These are phyloP conservation scores for Bombus pascuorum DNA, from an alignment of 1,140 invertebrate species.

Conservation along the genomic window DNA sequence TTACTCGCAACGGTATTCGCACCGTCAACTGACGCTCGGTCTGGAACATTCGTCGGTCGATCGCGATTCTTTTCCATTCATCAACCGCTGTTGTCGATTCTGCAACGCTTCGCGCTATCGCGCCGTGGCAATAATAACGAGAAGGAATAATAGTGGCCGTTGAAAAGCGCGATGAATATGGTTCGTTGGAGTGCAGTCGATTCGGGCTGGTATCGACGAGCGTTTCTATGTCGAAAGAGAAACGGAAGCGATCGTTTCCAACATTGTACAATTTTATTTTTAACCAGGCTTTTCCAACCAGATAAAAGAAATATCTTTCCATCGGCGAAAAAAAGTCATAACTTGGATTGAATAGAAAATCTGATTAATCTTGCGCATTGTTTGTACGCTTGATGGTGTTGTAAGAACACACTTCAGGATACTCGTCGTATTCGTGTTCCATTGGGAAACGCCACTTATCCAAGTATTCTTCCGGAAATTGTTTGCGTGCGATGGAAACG, in stretches of 20 bases:
- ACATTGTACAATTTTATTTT: constrained; percentile 4
- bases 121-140: constrained; percentile 19
- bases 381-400: background rate
- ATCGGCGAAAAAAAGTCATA: background rate
- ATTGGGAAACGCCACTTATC: background rate
- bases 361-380: background rate
- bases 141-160: constrained; percentile 30
- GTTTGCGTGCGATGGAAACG: constrained; percentile 28
- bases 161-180: constrained; percentile 42
- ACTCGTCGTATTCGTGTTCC: background rate
- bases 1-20: background rate
- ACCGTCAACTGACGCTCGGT: background rate
- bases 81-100: constrained; percentile 7
- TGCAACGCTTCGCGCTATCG: constrained; percentile 13
- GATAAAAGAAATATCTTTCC: background rate
- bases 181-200: constrained; percentile 34
- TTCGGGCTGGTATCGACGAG: constrained; percentile 27
- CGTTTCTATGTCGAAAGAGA: background rate
- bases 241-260: background rate
- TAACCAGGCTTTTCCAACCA: background rate
- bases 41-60: background rate
- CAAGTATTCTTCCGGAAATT: constrained; percentile 16
- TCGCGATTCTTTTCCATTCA: constrained; percentile 28
- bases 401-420: background rate
- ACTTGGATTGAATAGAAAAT: background rate